Evolutionary conservation across 2,113 vertebrate genomes (phyloP).

Genomic region (Arvicanthis niloticus): DNA sequence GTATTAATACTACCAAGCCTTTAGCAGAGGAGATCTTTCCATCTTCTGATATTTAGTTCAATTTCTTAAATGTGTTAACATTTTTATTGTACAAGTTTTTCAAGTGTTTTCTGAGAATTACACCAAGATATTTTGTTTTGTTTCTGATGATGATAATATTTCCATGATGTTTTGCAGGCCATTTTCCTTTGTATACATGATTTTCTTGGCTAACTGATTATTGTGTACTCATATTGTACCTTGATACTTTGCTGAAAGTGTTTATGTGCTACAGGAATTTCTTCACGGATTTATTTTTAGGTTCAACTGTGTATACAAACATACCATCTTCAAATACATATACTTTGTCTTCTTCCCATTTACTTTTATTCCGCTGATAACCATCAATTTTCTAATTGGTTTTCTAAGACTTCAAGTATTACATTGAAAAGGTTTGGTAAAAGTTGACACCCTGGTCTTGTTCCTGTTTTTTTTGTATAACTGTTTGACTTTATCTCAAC

Average conservation of each 20-base stretch:
- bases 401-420: too few species aligned
- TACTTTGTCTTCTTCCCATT: background rate
- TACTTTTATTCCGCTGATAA: too few species aligned
- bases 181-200: background rate
- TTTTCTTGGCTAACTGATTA: background rate
- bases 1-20: background rate
- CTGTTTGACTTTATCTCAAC: too few species aligned
- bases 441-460: too few species aligned
- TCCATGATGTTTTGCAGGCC: background rate
- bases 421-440: too few species aligned
- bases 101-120: background rate
- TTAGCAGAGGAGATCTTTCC: background rate
- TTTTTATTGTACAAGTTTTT: background rate
- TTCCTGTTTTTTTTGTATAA: too few species aligned
- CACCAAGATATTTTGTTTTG: background rate
- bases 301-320: background rate
- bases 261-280: background rate
- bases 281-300: background rate
- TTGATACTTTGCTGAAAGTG: background rate
- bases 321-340: background rate
- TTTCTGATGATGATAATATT: background rate
- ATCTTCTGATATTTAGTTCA: background rate
- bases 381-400: too few species aligned
- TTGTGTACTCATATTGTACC: background rate
- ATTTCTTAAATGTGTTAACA: background rate